phyloP scores from a whole-genome alignment of 2,888 invertebrate genomes.

The Julus scanicus region DNA sequence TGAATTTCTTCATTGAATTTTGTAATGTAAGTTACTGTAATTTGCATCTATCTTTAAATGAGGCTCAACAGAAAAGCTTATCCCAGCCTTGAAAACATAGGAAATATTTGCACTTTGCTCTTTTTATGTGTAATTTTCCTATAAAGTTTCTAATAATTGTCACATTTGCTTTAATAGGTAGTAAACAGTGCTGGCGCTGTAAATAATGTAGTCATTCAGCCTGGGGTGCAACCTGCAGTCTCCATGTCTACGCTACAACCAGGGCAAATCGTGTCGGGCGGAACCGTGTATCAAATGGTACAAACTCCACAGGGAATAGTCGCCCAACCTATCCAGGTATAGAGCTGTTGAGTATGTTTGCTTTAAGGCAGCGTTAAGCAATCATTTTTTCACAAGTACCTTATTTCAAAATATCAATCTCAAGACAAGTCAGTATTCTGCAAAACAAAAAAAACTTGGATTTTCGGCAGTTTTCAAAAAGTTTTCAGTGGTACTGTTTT shows the following conservation, averaged over 20 bases:
- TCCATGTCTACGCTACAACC: conserved; percentile 64
- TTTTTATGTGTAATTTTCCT: neutral
- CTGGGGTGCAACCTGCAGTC: conserved; percentile 61
- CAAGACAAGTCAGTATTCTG: too few relatives aligned
- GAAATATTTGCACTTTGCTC: neutral
- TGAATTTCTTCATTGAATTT: too few relatives aligned
- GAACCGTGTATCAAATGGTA: conserved; percentile 68
- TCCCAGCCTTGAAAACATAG: too few relatives aligned
- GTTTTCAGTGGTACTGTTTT: too few relatives aligned
- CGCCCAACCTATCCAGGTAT: conserved; percentile 68
- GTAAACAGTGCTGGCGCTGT: conserved; percentile 59
- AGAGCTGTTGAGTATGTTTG: neutral
- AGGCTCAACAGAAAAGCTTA: too few relatives aligned
- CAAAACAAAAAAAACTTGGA: too few relatives aligned
- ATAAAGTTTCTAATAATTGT: neutral
- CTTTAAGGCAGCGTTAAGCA: neutral
- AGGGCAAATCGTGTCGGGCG: conserved; percentile 66
- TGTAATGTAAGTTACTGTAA: too few relatives aligned
- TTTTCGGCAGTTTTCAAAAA: too few relatives aligned
- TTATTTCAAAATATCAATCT: too few relatives aligned
- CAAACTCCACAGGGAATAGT: conserved; percentile 69
- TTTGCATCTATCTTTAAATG: too few relatives aligned
- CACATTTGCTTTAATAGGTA: conserved; percentile 56
- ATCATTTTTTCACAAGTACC: too few relatives aligned
- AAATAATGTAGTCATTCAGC: conserved; percentile 63